A percentile compares a stretch with the other conserved stretches of the same genome.
Conservation (phyloP, 2,113 vertebrate genomes). For the Struthio camelus region DNA sequence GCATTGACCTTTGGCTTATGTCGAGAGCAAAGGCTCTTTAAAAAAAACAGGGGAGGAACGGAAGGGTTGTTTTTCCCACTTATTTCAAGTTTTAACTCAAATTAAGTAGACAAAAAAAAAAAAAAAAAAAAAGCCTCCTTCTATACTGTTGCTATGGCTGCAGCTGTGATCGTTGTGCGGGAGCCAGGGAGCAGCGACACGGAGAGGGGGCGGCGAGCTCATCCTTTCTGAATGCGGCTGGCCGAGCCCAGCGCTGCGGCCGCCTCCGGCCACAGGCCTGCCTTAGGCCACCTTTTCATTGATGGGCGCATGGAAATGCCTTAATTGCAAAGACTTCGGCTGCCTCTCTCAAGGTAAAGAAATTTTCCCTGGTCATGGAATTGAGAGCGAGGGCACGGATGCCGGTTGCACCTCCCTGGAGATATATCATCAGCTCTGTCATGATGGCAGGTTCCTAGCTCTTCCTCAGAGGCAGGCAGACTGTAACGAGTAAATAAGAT, state of each 20-base stretch:
- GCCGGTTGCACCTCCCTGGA: not conserved
- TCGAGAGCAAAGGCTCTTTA: not conserved
- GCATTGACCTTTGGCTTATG: not conserved
- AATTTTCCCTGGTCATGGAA: not conserved
- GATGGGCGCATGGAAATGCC: rapidly evolving
- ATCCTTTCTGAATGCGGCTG: too few species aligned
- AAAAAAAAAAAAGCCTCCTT: not conserved
- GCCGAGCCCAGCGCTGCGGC: too few species aligned
- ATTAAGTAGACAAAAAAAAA: not conserved
- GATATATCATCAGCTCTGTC: not conserved
- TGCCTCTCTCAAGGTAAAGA: rapidly evolving
- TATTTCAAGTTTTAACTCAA: conserved; percentile 16
- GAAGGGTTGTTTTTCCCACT: not conserved
- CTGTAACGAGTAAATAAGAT: rapidly evolving
- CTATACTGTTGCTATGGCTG: conserved; percentile 28
- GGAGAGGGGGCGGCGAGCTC: not conserved
- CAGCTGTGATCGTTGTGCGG: not conserved
- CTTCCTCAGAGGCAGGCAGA: not conserved
- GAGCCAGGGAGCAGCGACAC: not conserved
- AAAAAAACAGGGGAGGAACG: not conserved
- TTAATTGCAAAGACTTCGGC: not conserved
- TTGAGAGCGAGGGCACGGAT: not conserved
- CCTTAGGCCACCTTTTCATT: not conserved
- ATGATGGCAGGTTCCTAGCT: not conserved
- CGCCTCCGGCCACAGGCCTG: not conserved